Evolutionary conservation across 2,113 vertebrate genomes (phyloP).

Genomic region (Sebastes schlegelii): DNA sequence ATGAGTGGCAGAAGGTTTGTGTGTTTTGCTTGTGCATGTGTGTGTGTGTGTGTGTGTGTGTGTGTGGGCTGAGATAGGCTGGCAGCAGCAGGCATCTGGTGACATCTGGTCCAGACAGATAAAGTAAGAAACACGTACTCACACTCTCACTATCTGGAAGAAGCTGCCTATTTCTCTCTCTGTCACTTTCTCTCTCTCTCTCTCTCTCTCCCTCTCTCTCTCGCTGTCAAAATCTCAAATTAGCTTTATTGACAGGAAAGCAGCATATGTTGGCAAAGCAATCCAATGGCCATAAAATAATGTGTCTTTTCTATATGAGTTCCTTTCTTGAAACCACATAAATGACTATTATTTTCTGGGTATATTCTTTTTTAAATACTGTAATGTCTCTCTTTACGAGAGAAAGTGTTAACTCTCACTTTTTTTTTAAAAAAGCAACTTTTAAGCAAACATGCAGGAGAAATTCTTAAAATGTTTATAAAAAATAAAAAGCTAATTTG

Average conservation of each 20-base stretch:
- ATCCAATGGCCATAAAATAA: too few species aligned
- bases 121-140: slow-evolving; percentile 76
- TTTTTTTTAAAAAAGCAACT: too few species aligned
- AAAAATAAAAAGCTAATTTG: not conserved
- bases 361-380: not conserved
- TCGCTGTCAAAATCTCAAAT: slow-evolving; percentile 43
- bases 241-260: slow-evolving; percentile 36
- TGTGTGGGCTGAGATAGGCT: slow-evolving; percentile 58
- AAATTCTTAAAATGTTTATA: not conserved
- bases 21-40: slow-evolving; percentile 24
- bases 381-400: not conserved
- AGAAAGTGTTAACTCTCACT: not conserved
- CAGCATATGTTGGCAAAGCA: slow-evolving; percentile 12
- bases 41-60: slow-evolving; percentile 20
- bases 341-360: not conserved
- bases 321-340: not conserved
- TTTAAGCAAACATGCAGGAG: not conserved
- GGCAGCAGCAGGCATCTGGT: slow-evolving; percentile 70
- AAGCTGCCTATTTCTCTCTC: slow-evolving; percentile 40
- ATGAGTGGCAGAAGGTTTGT: slow-evolving; percentile 41
- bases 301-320: not conserved
- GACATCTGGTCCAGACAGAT: slow-evolving; percentile 80
- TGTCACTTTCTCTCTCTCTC: slow-evolving; percentile 9
- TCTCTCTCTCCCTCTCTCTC: not conserved
- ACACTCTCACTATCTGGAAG: slow-evolving; percentile 61